Evolutionary conservation across 2,113 vertebrate species (phyloP), one percentile per base, ranked within the genome.

Genomic region (Pteruthius melanotis): DNA sequence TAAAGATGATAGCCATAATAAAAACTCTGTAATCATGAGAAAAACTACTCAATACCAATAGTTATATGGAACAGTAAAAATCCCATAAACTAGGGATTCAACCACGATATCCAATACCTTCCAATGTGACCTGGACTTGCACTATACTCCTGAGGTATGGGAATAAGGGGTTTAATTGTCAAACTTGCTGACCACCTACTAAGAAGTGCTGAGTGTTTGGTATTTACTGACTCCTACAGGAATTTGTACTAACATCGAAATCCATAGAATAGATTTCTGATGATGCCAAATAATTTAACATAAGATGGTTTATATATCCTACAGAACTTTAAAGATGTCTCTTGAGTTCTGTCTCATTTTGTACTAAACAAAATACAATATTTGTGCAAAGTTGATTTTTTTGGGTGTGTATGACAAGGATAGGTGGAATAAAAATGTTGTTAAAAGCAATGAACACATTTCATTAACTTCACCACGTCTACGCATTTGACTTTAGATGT

Each of bases 31-130:
- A 80, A 21, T 44, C 16, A 65, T n/a, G 37, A 72, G 20, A 39
- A 68, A 54, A 54, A 56, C 16, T 49, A 7, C 3, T 10, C 16
- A 35, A 15, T 66, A 37, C 7, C 4, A 45, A 30, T 47, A 78
- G 5, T 22, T 78, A 33, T 13, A n/a, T 61, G 26, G 24, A 90
- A 59, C 13, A 39, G n/a, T 24, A 54, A 7, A 92, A 85, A 80
- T 74, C 8, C 42, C 20, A 57, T 31, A 66, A 93, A 45, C 18
- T 31, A 47, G 24, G 18, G 35, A 81, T 89, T 90, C n/a, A 80
- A 0, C 31, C 52, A 21, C 0, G 0, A 8, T 42, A 40, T 33
- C 30, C 49, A 57, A 33, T 11, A 11, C 9, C 4, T 80, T 91
- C 26, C 9, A 61, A 3, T 49, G 13, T 81, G 81, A 66, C 33